Evolutionary conservation across 1,140 invertebrate genomes (phyloP).

Genomic region (Telenomus remus): DNA sequence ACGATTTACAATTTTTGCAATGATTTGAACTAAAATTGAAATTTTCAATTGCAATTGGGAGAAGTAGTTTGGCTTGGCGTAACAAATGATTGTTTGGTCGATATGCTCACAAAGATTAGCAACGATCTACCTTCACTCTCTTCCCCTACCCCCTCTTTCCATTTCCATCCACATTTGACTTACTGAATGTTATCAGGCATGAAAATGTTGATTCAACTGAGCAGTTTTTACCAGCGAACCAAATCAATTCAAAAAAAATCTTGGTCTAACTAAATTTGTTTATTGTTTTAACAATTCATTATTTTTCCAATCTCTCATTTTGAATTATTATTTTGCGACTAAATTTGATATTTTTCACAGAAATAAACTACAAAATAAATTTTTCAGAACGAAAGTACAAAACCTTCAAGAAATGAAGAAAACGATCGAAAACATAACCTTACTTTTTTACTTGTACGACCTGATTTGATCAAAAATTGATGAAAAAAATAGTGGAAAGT

Average conservation of each 20-base stretch:
- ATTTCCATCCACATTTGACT: conserved; percentile 3
- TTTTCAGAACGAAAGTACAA: too few species aligned
- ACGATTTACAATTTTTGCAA: too few species aligned
- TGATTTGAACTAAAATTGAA: neutral
- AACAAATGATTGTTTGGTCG: conserved; percentile 46
- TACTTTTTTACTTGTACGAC: too few species aligned
- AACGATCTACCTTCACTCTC: conserved; percentile 21
- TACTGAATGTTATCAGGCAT: conserved; percentile 16
- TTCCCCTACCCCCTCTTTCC: neutral
- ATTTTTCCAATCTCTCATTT: neutral
- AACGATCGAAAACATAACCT: too few species aligned
- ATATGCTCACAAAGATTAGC: conserved; percentile 38
- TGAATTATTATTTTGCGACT: too few species aligned
- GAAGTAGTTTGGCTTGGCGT: conserved; percentile 15
- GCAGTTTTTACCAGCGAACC: neutral
- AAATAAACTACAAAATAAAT: too few species aligned
- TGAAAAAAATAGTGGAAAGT: too few species aligned
- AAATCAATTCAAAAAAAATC: too few species aligned
- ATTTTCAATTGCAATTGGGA: conserved; percentile 23
- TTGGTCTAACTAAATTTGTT: neutral
- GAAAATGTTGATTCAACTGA: conserved; percentile 10
- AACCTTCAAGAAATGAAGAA: too few species aligned
- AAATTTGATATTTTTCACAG: too few species aligned
- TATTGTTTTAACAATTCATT: neutral
- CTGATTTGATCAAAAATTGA: too few species aligned